Base-by-base conservation (phyloP, 2,888 invertebrate species). In the Conops quadrifasciatus region DNA sequence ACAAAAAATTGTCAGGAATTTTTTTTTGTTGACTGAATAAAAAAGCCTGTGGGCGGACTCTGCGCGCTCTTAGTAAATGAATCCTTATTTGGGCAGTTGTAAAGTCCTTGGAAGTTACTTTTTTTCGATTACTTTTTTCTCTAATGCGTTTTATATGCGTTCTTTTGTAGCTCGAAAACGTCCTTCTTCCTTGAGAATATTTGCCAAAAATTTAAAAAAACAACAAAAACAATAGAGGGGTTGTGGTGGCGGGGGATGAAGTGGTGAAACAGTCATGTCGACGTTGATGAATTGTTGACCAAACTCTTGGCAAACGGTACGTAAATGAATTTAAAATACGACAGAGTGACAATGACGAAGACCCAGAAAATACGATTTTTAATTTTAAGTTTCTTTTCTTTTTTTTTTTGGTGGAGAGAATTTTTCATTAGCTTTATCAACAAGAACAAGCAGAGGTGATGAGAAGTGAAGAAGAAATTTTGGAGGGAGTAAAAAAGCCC, bases 291-390 rank as follows among this genome's bases (percentile, higher is more conserved):
- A 75, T 36, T 73, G 28, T 47, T 59, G 60, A 63, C 53, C 47
- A 30, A 58, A 65, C 67, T 67, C 63, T 43, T 68, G 67, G 67
- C 64, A 71, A 72, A 49, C 45, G n/a, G 21, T 24, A 45, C 21
- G 56, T 60, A 69, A 69, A 69, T 69, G 69, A 69, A 69, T 62
- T 66, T 56, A 71, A 49, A 72, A 58, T 51, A 49, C 49, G 19
- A 15, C 49, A 16, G 15, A 36, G 72, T 72, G 76, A 73, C 73
- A 75, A 75, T 59, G 74, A 71, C 72, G 59, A 78, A 68, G 73
- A 80, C 77, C 77, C 79, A 80, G 79, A 79, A n/a, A n/a, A n/a
- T n/a, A n/a, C 81, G 81, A 80, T 81, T 80, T 81, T 80, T 81
- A 80, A 81, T 81, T 80, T 81, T 78, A 81, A 81, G 80, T 80